Evolutionary conservation across 1,140 invertebrate genomes (phyloP).

Genomic region (Listronotus bonariensis): DNA sequence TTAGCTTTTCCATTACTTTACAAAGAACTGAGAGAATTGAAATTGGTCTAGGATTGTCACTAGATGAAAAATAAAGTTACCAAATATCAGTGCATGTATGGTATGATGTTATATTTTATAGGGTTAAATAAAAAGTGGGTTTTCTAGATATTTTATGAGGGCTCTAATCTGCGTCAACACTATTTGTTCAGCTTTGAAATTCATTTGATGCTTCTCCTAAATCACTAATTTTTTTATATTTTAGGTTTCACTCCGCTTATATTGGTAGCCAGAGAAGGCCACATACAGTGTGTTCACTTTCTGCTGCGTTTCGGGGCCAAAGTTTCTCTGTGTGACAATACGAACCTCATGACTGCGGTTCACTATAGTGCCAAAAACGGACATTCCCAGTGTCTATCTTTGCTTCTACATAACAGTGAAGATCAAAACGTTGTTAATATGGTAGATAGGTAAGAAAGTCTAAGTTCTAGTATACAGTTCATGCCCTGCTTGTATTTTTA

Average conservation of each 20-base stretch:
- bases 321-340: conserved; percentile 55
- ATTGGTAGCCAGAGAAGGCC: conserved; percentile 62
- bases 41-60: no score
- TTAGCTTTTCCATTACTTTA: no score
- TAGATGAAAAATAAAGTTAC: no score
- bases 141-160: no score
- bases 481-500: no score
- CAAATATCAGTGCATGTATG: no score
- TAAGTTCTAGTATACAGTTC: no score
- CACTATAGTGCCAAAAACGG: conserved; percentile 68
- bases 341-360: conserved; percentile 62
- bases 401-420: conserved; percentile 62
- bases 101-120: no score
- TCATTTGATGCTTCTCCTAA: background rate
- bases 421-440: conserved; percentile 60
- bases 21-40: no score
- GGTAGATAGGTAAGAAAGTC: conserved; percentile 52
- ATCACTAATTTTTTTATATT: background rate
- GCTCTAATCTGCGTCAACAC: no score
- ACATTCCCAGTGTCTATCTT: conserved; percentile 59
- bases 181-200: background rate
- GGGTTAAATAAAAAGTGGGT: no score
- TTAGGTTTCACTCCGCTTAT: conserved; percentile 63
- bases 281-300: conserved; percentile 61
- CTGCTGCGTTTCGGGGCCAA: conserved; percentile 59